Base-by-base conservation (phyloP, 2,888 invertebrate genomes). In the Lasioglossum malachurum region DNA sequence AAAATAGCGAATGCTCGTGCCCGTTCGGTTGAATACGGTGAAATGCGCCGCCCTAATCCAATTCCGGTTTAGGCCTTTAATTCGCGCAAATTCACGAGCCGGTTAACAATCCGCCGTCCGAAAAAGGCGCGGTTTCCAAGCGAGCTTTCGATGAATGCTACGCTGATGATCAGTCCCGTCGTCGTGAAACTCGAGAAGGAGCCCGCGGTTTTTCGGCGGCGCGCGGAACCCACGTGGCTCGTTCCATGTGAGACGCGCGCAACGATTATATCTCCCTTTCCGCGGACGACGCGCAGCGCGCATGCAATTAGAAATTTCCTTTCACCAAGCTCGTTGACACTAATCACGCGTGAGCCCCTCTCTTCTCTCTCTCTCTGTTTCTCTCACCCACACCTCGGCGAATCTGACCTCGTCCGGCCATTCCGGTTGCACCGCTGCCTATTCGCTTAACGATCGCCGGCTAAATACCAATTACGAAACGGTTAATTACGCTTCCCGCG, bases 281-380 rank as follows among this genome's bases (percentile, higher is more conserved):
- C 83, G 73, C 74, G 76, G 71, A 84, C 82, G 82, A 83, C 77
- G 79, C 69, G 83, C 73, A 73, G 67, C 84, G 57, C 87, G 89
- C 82, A 84, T 88, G 91, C 89, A 91, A 91, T 91, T 91, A 91
- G 91, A 91, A 91, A 91, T 91, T 91, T 91, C 91, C 91, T 89
- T 91, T 91, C 92, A 89, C 91, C 82, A 78, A 44, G 38, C 89
- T 88, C 84, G 86, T 90, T 88, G 90, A 91, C 92, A 91, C 91
- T 92, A 90, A 92, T 92, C 92, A 77, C 76, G 49, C 16, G 69
- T 27, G 49, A 46, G 41, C 31, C 31, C 31, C 57, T 46, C 67
- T 82, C 77, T 7, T 67, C 80, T 78, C 85, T 84, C 88, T 79
- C 87, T 49, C 77, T 78, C 19, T 67, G 2, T 16, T 31, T 31